These are phyloP conservation scores for Ceratina calcarata DNA, from an alignment of 1,140 invertebrate genomes.

Conservation along the genomic window DNA sequence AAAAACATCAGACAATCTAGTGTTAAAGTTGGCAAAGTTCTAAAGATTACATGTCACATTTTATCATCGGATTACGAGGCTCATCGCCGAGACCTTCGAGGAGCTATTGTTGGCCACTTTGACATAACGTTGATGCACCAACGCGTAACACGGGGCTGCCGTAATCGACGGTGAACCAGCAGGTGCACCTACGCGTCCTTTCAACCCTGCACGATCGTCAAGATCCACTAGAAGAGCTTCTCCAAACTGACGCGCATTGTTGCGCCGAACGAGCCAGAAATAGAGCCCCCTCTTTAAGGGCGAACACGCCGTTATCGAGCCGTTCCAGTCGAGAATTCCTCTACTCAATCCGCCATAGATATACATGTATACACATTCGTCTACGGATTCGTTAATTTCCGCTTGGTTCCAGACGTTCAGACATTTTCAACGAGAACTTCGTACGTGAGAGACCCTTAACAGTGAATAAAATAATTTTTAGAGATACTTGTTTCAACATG, in stretches of 20 bases:
- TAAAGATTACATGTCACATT: too few species aligned
- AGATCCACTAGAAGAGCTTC: slow-evolving; percentile 11
- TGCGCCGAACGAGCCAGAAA: slow-evolving; percentile 15
- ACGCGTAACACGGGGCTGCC: background rate
- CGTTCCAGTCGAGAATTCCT: background rate
- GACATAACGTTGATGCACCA: slow-evolving; percentile 57
- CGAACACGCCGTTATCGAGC: background rate
- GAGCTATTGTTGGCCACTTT: slow-evolving; percentile 57
- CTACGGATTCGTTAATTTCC: slow-evolving; percentile 15
- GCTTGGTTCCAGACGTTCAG: background rate
- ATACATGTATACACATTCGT: background rate
- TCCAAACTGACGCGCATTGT: slow-evolving; percentile 8
- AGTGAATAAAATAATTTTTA: too few species aligned
- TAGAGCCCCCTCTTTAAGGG: slow-evolving; percentile 6
- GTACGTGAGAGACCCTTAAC: too few species aligned
- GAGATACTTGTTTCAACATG: too few species aligned
- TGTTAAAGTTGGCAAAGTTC: too few species aligned
- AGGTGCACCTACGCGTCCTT: background rate
- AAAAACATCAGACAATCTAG: too few species aligned
- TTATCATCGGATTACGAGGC: too few species aligned
- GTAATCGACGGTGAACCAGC: slow-evolving; percentile 24
- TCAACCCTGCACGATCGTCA: background rate
- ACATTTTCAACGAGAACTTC: background rate
- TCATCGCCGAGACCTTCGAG: slow-evolving; percentile 9
- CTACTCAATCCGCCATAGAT: background rate